These are phyloP conservation scores for Monochamus saltuarius DNA, from an alignment of 1,140 invertebrate species.

Conservation along the genomic window DNA sequence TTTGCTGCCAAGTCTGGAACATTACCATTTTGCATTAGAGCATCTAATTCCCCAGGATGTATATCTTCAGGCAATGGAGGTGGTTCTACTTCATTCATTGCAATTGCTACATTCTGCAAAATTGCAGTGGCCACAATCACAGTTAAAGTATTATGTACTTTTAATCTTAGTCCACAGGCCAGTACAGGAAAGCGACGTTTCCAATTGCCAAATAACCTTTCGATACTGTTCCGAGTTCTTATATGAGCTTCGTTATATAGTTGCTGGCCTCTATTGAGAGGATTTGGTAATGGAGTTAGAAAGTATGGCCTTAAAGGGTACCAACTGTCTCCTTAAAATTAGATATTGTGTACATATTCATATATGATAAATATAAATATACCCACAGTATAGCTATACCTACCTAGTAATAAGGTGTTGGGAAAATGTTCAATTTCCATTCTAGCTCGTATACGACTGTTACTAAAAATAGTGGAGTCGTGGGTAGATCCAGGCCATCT, in stretches of 20 bases:
- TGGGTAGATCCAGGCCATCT: constrained; percentile 29
- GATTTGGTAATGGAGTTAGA: not conserved
- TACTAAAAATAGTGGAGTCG: not conserved
- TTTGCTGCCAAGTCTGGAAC: too few species aligned
- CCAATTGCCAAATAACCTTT: not conserved
- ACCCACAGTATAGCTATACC: too few species aligned
- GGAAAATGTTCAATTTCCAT: not conserved
- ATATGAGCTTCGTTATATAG: not conserved
- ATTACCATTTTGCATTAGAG: too few species aligned
- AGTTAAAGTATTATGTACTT: not conserved
- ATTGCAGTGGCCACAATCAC: constrained; percentile 4
- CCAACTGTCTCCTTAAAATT: too few species aligned
- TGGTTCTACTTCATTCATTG: not conserved
- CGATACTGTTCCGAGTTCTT: not conserved
- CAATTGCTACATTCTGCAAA: not conserved
- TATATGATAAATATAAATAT: too few species aligned
- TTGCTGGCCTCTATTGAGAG: not conserved
- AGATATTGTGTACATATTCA: too few species aligned
- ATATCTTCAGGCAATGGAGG: not conserved
- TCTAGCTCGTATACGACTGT: not conserved
- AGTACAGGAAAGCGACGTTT: not conserved
- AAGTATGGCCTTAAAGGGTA: not conserved
- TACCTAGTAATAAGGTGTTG: not conserved
- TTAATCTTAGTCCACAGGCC: not conserved
- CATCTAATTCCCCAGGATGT: too few species aligned